These are phyloP conservation scores for Coilia nasus DNA, from an alignment of 2,797 vertebrate species.

Conservation along the genomic window DNA sequence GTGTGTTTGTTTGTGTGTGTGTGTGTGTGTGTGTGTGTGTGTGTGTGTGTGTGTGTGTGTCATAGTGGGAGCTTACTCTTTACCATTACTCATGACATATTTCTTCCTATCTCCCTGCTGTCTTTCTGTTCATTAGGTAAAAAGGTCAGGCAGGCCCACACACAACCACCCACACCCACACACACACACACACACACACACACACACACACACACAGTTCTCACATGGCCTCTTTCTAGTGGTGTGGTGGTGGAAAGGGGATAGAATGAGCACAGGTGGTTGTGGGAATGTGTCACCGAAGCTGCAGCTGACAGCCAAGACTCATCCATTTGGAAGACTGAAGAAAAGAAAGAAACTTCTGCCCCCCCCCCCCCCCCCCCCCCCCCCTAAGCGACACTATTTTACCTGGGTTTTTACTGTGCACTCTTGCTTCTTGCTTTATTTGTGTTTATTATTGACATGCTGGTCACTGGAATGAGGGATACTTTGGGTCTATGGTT, in stretches of 20 bases:
- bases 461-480: background rate
- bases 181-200: constrained; percentile 14
- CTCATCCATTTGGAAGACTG: background rate
- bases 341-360: background rate
- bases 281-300: background rate
- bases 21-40: background rate
- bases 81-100: background rate
- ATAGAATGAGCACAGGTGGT: constrained; percentile 20
- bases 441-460: no score
- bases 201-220: background rate
- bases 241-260: background rate
- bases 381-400: no score
- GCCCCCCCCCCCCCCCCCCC: no score
- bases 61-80: background rate
- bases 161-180: background rate
- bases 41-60: background rate
- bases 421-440: no score
- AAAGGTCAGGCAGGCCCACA: background rate
- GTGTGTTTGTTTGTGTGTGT: background rate
- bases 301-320: background rate
- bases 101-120: background rate
- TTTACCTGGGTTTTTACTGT: no score
- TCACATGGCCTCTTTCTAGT: background rate
- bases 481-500: background rate
- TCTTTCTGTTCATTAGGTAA: background rate